phyloP scores from a whole-genome alignment of 2,797 vertebrate species.

The Cryptoprocta ferox region DNA sequence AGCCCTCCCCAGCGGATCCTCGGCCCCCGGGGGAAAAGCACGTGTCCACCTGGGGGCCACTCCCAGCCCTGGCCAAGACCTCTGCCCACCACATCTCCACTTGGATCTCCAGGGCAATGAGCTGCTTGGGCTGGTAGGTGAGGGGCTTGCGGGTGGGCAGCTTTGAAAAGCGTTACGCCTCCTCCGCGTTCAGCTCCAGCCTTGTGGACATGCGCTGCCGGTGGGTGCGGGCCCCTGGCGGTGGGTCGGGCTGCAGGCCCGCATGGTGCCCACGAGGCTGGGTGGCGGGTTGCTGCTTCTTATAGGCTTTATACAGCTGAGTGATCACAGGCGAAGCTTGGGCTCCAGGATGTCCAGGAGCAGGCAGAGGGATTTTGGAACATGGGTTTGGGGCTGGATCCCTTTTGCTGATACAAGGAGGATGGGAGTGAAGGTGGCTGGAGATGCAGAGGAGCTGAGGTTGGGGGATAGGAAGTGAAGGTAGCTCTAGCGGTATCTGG shows the following conservation, averaged over 20 bases:
- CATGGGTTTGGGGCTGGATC: slow-evolving; percentile 86
- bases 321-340: slow-evolving; percentile 91
- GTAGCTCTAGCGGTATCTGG: neutral
- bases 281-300: slow-evolving; percentile 91
- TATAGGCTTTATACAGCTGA: slow-evolving; percentile 91
- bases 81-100: slow-evolving; percentile 94
- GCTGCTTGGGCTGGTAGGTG: slow-evolving; percentile 60
- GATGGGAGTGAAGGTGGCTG: neutral
- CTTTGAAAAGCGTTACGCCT: too few species aligned
- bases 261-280: slow-evolving; percentile 91
- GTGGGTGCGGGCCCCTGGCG: slow-evolving; percentile 91
- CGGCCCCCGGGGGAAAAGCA: neutral
- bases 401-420: neutral
- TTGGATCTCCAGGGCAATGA: slow-evolving; percentile 93
- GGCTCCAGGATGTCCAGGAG: slow-evolving; percentile 92
- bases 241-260: slow-evolving; percentile 94
- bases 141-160: neutral
- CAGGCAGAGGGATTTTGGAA: slow-evolving; percentile 90
- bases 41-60: slow-evolving; percentile 21
- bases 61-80: slow-evolving; percentile 85
- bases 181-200: slow-evolving; percentile 87
- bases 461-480: neutral
- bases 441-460: neutral
- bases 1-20: accelerated
- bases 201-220: slow-evolving; percentile 91